These are phyloP conservation scores for Drosophila mercatorum DNA, from an alignment of 2,888 invertebrate species.

Conservation along the genomic window DNA sequence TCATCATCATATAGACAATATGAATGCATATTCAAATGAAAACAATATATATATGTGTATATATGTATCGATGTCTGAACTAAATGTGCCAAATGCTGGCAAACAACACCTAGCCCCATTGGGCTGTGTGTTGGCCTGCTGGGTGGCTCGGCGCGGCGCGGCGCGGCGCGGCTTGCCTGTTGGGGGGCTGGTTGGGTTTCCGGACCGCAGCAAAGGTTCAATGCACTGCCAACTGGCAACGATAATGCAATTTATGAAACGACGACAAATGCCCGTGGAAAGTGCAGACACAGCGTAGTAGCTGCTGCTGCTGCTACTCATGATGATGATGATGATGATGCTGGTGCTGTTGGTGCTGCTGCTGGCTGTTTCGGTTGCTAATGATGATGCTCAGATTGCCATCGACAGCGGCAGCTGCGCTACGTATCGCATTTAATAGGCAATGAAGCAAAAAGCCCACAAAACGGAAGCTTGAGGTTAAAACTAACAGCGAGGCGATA, in stretches of 20 bases:
- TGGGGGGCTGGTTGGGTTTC: slow-evolving; percentile 45
- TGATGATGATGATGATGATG: slow-evolving; percentile 4
- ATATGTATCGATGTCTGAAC: slow-evolving; percentile 7
- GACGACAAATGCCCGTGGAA: slow-evolving; percentile 38
- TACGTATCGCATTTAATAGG: slow-evolving; percentile 30
- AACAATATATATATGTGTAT: background rate
- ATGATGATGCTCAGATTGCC: slow-evolving; percentile 24
- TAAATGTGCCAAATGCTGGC: slow-evolving; percentile 37
- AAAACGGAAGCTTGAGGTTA: slow-evolving; percentile 58
- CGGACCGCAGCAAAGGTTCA: slow-evolving; percentile 57
- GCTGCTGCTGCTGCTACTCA: background rate
- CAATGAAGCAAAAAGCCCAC: slow-evolving; percentile 25
- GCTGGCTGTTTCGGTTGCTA: background rate
- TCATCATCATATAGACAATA: background rate
- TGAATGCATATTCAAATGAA: background rate
- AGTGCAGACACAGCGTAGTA: slow-evolving; percentile 11
- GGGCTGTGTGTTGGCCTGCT: background rate
- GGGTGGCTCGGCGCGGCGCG: background rate
- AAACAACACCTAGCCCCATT: slow-evolving; percentile 18
- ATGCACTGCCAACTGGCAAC: slow-evolving; percentile 42
- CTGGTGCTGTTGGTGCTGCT: slow-evolving; percentile 5
- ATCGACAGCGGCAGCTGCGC: slow-evolving; percentile 23
- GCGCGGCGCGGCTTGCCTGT: background rate
- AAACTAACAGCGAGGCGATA: background rate
- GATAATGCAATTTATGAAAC: slow-evolving; percentile 70